Percentiles rank a stretch among this genome's conserved stretches.
Evolutionary conservation across 2,888 invertebrate species (phyloP).

Genomic region (Melipona beecheii): DNA sequence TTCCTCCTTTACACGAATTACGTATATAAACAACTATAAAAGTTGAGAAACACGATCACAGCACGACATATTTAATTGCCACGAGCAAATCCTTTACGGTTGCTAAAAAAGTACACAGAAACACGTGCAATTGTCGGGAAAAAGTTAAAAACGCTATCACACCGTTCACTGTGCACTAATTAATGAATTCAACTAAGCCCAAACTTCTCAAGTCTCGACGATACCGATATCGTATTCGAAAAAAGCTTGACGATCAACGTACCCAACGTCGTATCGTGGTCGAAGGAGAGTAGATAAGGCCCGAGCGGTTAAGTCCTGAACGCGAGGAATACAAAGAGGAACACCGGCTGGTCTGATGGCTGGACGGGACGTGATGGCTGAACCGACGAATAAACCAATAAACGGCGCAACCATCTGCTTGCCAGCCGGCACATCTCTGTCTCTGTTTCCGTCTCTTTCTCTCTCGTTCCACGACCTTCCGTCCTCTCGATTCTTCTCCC

Average conservation of each 20-base stretch:
- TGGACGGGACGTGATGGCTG: constrained; percentile 76
- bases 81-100: rapidly evolving
- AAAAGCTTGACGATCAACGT: neutral
- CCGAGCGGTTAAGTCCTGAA: constrained; percentile 8
- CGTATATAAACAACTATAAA: neutral
- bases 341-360: constrained; percentile 67
- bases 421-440: constrained; percentile 81
- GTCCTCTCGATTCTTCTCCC: constrained; percentile 65
- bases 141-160: neutral
- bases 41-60: neutral
- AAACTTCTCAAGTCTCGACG: neutral
- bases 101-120: neutral
- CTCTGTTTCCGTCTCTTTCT: constrained; percentile 46
- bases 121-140: neutral
- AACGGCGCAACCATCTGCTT: constrained; percentile 84
- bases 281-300: constrained; percentile 15
- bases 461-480: constrained; percentile 49
- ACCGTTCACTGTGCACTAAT: neutral
- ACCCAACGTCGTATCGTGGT: neutral
- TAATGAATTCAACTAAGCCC: neutral
- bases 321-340: constrained; percentile 64
- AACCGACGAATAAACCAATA: constrained; percentile 83
- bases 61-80: neutral
- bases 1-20: no score
- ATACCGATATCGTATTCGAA: neutral